Evolutionary conservation across 2,888 invertebrate species (phyloP), one percentile per base, ranked within the genome.

Genomic region (Limnephilus marmoratus): DNA sequence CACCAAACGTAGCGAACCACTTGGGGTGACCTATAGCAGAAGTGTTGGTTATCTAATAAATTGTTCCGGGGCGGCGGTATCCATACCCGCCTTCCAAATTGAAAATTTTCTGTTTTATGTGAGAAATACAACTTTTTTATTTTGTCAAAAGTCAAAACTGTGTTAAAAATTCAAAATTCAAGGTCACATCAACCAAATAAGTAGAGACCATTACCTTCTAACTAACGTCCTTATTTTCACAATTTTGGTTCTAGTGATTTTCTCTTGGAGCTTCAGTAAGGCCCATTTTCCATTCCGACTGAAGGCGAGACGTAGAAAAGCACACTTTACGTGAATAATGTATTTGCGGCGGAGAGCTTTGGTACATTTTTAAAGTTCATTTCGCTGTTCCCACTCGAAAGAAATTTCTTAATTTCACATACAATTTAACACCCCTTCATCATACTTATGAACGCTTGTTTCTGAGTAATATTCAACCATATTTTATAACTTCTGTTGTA

Each of bases 321-420:
- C 68, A 68, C n/a, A 68, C 68, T 68, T 68, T 68, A 24, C 68
- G 24, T 68, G 24, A 68, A 68, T 68, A 68, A 68, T n/a, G 68
- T 68, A 68, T 68, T 68, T 68, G 68, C 68, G 68, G 68, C 9
- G 24, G 68, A 68, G 9, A 7, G 68, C 68, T n/a, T 68, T 68
- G n/a, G 24, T 9, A 68, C 68, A 68, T 68, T 68, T 68, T 68
- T 24, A 68, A 68, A 68, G 24, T 68, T 68, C 68, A 68, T 68
- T 68, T 24, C n/a, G n/a, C 24, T 68, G 68, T 68, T 68, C 24
- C 68, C 34, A 34, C 83, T 83, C 34, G 13, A 83, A 83, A 83
- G 34, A 83, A 83, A 83, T 83, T 34, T 37, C 83, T 83, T 83
- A 83, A 83, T 83, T 83, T 83, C 83, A 83, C 83, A 18, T 83